Evolutionary conservation across 1,140 invertebrate species (phyloP).

Genomic region (Leguminivora glycinivorella): DNA sequence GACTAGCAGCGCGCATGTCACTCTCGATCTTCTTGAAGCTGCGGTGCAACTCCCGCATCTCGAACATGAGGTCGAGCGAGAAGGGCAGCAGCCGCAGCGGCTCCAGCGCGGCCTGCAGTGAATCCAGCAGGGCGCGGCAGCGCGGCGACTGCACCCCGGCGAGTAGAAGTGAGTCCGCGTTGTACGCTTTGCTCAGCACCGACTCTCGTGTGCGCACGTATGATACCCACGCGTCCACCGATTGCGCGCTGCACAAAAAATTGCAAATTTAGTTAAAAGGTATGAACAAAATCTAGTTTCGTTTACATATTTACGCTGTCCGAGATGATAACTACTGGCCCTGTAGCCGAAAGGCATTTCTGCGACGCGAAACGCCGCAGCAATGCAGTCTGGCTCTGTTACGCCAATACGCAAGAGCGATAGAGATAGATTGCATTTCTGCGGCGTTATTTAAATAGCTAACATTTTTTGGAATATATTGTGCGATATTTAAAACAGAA

Average conservation of each 20-base stretch:
- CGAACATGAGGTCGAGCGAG: slow-evolving; percentile 89
- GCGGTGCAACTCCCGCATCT: slow-evolving; percentile 87
- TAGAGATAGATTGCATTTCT: too few relatives aligned
- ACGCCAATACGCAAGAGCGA: too few relatives aligned
- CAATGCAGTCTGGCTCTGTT: too few relatives aligned
- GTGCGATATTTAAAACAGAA: too few relatives aligned
- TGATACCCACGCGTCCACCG: slow-evolving; percentile 91
- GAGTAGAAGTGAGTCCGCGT: slow-evolving; percentile 84
- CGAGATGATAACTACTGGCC: too few relatives aligned
- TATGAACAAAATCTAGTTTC: too few relatives aligned
- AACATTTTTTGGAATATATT: too few relatives aligned
- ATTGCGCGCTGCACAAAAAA: slow-evolving; percentile 81
- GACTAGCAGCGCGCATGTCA: slow-evolving; percentile 75
- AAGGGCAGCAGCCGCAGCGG: slow-evolving; percentile 88
- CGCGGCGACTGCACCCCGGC: slow-evolving; percentile 82
- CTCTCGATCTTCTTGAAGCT: slow-evolving; percentile 86
- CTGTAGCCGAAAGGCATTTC: too few relatives aligned
- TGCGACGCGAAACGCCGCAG: too few relatives aligned
- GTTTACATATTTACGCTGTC: too few relatives aligned
- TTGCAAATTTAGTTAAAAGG: too few relatives aligned
- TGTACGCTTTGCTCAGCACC: slow-evolving; percentile 90
- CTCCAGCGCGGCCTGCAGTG: slow-evolving; percentile 86
- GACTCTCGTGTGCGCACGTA: slow-evolving; percentile 90
- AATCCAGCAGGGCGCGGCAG: slow-evolving; percentile 84
- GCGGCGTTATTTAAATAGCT: too few relatives aligned